Percentiles rank a stretch among this genome's conserved stretches.
Conservation (phyloP, 2,113 vertebrate species). For the Gavia stellata region DNA sequence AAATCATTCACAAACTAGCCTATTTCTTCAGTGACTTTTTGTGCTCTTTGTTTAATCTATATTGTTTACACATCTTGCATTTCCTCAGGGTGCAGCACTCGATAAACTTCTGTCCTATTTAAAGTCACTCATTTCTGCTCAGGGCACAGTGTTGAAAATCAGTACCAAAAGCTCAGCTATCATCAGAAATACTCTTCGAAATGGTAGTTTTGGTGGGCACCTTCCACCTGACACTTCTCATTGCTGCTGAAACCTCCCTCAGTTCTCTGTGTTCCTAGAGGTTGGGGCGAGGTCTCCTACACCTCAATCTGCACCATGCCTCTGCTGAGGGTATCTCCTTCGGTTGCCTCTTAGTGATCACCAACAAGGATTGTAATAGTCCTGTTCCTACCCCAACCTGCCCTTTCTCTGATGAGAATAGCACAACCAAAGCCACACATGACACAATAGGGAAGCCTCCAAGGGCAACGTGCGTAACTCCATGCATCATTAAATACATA, state of each 20-base stretch:
- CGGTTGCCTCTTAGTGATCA: background rate
- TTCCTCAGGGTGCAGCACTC: background rate
- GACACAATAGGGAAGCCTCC: background rate
- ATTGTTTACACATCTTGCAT: background rate
- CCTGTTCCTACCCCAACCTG: background rate
- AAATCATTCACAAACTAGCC: background rate
- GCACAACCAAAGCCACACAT: background rate
- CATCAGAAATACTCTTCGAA: background rate
- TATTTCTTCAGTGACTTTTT: background rate
- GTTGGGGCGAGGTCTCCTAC: background rate
- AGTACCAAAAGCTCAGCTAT: background rate
- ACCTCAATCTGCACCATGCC: rapidly evolving
- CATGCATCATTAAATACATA: background rate
- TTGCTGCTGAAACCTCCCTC: background rate
- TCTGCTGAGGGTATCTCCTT: background rate
- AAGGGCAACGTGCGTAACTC: background rate
- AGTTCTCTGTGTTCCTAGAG: background rate
- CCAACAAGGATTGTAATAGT: background rate
- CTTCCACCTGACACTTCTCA: background rate
- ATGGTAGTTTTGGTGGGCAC: rapidly evolving
- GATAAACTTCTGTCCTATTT: background rate
- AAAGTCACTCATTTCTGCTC: background rate
- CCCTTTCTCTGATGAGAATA: background rate
- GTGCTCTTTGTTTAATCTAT: background rate
- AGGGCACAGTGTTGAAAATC: background rate